Conservation (phyloP, 2,888 invertebrate species). For the Phalangium opilio region DNA sequence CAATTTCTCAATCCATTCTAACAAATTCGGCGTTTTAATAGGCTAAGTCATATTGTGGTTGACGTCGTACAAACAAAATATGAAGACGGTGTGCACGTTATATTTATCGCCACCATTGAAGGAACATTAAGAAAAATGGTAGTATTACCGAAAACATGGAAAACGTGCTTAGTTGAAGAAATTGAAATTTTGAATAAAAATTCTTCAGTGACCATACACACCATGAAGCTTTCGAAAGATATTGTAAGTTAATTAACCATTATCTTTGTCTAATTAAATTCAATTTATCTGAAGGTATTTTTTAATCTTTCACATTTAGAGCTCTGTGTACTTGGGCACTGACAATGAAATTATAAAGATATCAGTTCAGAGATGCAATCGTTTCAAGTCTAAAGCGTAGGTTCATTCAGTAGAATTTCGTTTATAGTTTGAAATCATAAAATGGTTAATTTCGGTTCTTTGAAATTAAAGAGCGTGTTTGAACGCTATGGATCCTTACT, state of each 20-base stretch:
- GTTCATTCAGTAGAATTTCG: not conserved
- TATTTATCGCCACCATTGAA: slow-evolving; percentile 61
- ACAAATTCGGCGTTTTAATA: too few relatives aligned
- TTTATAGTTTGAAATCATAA: not conserved
- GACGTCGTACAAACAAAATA: slow-evolving; percentile 59
- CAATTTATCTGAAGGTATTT: too few relatives aligned
- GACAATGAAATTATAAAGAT: not conserved
- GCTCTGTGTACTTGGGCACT: not conserved
- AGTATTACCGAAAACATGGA: slow-evolving; percentile 48
- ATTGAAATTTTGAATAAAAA: slow-evolving; percentile 51
- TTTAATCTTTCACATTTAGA: not conserved
- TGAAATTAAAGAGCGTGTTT: slow-evolving; percentile 42
- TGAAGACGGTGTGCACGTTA: slow-evolving; percentile 48
- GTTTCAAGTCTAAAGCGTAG: not conserved
- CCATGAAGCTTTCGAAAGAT: slow-evolving; percentile 31
- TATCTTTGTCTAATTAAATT: too few relatives aligned
- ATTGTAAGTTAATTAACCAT: too few relatives aligned
- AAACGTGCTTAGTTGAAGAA: slow-evolving; percentile 68
- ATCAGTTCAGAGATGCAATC: not conserved
- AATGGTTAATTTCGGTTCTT: slow-evolving; percentile 8
- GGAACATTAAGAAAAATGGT: slow-evolving; percentile 66
- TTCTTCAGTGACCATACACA: slow-evolving; percentile 54
- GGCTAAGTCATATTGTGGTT: slow-evolving; percentile 46
- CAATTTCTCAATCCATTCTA: too few relatives aligned
- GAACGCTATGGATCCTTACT: slow-evolving; percentile 79